Evolutionary conservation across 2,113 vertebrate species (phyloP).

Genomic region (Dermatemys mawii): DNA sequence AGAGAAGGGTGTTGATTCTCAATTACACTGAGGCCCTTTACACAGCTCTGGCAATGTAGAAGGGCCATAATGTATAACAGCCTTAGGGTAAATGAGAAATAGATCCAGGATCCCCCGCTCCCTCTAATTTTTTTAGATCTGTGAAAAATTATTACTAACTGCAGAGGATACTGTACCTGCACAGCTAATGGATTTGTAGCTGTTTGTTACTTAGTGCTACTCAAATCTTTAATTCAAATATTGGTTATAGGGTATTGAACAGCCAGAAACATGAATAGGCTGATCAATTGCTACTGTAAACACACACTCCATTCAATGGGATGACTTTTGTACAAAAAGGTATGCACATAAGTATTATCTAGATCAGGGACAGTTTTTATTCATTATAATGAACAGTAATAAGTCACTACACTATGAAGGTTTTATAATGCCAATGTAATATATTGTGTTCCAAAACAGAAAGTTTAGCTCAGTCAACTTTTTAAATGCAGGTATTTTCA

Average conservation of each 20-base stretch:
- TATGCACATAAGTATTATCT: background rate
- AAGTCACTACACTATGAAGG: background rate
- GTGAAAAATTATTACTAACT: background rate
- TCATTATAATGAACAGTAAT: background rate
- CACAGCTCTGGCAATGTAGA: background rate
- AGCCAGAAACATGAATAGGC: background rate
- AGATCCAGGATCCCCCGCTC: background rate
- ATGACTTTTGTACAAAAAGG: too few species aligned
- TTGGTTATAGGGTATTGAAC: background rate
- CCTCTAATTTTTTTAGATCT: background rate
- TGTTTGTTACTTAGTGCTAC: background rate
- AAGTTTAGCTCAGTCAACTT: background rate
- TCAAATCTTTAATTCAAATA: background rate
- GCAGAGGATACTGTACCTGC: background rate
- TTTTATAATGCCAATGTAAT: background rate
- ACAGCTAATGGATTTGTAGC: background rate
- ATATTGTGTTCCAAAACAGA: background rate
- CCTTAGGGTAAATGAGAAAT: background rate
- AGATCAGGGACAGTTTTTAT: background rate
- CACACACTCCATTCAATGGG: background rate
- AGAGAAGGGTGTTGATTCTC: background rate
- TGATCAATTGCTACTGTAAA: too few species aligned
- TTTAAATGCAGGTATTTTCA: background rate
- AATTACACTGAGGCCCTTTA: background rate
- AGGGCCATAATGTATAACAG: background rate